Base-by-base conservation (phyloP, 1,140 invertebrate genomes). In the Gonioctena quinquepunctata region DNA sequence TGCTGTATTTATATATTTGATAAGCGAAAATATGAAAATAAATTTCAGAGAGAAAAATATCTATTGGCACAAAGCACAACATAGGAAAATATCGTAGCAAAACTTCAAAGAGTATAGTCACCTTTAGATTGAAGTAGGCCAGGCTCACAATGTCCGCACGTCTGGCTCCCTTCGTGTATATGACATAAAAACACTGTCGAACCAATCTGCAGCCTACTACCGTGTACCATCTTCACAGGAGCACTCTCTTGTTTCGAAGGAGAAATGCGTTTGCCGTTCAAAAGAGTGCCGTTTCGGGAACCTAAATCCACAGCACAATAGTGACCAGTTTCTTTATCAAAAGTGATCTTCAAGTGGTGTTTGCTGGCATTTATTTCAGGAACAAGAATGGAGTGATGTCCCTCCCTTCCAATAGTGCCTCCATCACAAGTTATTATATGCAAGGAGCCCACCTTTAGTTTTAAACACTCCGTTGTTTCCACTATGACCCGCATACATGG, bases 401-500 rank as follows among this genome's bases (percentile, higher is more conserved):
- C 92, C 83, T 96, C 93, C 64, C 95, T 85, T 1, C 96, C 96
- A 66, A 97, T 81, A 0, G 90, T 90, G 7, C 93, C 95, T 50
- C 95, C 95, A 74, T 90, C 92, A 82, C 88, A 96, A 5, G 95
- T 94, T 3, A 97, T 88, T n/a, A 97, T 81, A 78, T 92, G 94
- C 22, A 97, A 84, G 33, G 88, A 90, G 3, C 95, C 95, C 56
- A 90, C 81, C 82, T 91, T 91, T 13, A 97, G 73, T 68, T 88
- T 87, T 25, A 87, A 77, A 52, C 91, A 73, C 65, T 85, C 88
- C 0, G 94, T 94, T 77, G 93, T 89, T 72, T 90, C 88, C 0
- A 97, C 91, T 64, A 97, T 92, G n/a, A 95, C 87, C 19, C 96
- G 86, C 82, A 97, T 91, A 75, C 94, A 96, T 0, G 95, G 94